These are phyloP conservation scores for Liasis olivaceus DNA, from an alignment of 2,797 vertebrate genomes.

Conservation along the genomic window DNA sequence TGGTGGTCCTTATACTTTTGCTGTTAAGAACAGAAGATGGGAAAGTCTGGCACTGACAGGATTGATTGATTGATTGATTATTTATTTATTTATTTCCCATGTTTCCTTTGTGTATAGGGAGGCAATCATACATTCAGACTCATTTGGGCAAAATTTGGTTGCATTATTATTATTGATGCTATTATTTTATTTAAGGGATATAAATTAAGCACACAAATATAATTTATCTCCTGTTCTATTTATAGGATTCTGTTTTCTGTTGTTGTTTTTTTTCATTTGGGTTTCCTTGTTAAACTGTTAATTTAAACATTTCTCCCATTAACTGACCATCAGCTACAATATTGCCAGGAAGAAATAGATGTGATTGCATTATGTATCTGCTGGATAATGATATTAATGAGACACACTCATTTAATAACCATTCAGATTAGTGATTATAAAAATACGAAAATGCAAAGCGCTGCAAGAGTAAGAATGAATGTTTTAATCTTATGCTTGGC, in stretches of 20 bases:
- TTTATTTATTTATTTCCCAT: too few species aligned
- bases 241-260: neutral
- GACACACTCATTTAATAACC: neutral
- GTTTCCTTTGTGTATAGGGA: too few species aligned
- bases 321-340: neutral
- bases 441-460: neutral
- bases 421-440: neutral
- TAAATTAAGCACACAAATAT: neutral
- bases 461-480: neutral
- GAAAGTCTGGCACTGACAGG: neutral
- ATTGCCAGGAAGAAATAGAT: neutral
- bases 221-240: neutral
- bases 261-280: neutral
- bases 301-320: neutral
- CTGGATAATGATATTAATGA: neutral
- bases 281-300: neutral
- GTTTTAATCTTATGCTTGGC: neutral
- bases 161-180: neutral
- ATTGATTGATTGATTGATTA: neutral
- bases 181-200: neutral
- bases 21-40: neutral
- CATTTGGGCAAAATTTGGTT: neutral
- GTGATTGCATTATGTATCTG: neutral
- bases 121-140: too few species aligned
- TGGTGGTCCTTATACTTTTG: neutral